Base-by-base conservation (phyloP, 1,140 invertebrate species). In the Melipona quadrifasciata region DNA sequence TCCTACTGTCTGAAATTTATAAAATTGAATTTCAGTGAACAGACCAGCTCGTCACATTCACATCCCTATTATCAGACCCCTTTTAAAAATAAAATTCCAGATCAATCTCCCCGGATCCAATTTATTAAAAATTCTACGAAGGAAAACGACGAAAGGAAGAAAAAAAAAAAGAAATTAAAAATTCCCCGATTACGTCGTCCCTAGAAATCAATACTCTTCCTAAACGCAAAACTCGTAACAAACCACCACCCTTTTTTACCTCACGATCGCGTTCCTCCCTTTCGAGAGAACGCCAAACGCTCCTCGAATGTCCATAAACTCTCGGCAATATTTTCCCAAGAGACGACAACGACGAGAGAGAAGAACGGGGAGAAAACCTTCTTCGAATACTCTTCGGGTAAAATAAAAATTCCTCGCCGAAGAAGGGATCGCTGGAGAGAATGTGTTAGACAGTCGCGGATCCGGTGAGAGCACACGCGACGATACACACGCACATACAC, bases 401-500 rank as follows among this genome's bases (percentile, higher is more conserved):
- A 31, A 55, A 53, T 21, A 27, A 73, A 73, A 16, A 53, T 17
- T n/a, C 39, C n/a, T 73, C 27, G 39, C n/a, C 24, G 4, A 55
- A 47, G 39, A 27, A 21, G 21, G n/a, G 17, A 19, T 74, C 58
- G 21, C 8, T 64, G 47, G 27, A 84, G 58, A 39, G 31, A 39
- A 47, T 47, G 39, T 47, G 39, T 47, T 47, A 47, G 39, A 47
- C 39, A 39, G 39, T 47, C 8, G 39, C 39, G 39, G 39, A 47
- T 10, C 11, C n/a, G 21, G 27, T 17, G 51, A 58, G 67, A 24
- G 47, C 53, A 51, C 55, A 73, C 80, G 57, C 70, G 39, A 80
- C 79, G 58, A 67, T 61, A 86, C 24, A 58, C 57, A 80, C 79
- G 27, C 73, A 61, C 67, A 78, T 34, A 74, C 55, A 74, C 74